phyloP scores from a whole-genome alignment of 2,888 invertebrate genomes.

The Molorchus minor region DNA sequence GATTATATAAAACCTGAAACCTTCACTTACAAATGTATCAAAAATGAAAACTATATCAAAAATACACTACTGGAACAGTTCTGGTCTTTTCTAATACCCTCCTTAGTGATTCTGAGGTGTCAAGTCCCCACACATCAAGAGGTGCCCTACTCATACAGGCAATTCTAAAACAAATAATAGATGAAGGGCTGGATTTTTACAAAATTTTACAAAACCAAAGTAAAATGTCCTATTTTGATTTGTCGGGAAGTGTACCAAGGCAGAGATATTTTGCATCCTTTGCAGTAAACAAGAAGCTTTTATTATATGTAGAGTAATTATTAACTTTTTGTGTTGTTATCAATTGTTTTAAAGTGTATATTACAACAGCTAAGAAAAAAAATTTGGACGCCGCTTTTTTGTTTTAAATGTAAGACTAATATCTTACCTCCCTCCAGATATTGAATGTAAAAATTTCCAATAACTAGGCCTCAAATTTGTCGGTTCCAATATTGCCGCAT shows the following conservation, averaged over 20 bases:
- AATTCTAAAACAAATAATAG: conserved; percentile 62
- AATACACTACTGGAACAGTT: conserved; percentile 54
- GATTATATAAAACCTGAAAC: not conserved
- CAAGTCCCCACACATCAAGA: conserved; percentile 71
- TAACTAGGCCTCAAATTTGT: conserved; percentile 82
- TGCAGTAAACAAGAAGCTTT: too few relatives aligned
- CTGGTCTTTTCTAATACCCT: conserved; percentile 62
- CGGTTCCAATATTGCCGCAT: conserved; percentile 81
- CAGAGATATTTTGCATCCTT: too few relatives aligned
- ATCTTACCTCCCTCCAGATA: conserved; percentile 75
- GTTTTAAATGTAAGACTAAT: not conserved
- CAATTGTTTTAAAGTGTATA: too few relatives aligned
- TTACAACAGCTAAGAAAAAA: too few relatives aligned
- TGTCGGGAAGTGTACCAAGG: too few relatives aligned
- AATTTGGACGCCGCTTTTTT: too few relatives aligned
- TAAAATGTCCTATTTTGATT: too few relatives aligned
- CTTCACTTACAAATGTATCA: not conserved
- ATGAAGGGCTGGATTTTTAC: not conserved
- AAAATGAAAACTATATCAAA: conserved; percentile 26
- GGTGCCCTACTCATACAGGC: conserved; percentile 68
- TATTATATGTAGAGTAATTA: too few relatives aligned
- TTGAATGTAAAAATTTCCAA: conserved; percentile 79
- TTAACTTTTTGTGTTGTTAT: too few relatives aligned
- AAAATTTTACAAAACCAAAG: not conserved
- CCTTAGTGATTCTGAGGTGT: conserved; percentile 64